phyloP scores from a whole-genome alignment of 2,888 invertebrate genomes.

The Gortyna flavago region DNA sequence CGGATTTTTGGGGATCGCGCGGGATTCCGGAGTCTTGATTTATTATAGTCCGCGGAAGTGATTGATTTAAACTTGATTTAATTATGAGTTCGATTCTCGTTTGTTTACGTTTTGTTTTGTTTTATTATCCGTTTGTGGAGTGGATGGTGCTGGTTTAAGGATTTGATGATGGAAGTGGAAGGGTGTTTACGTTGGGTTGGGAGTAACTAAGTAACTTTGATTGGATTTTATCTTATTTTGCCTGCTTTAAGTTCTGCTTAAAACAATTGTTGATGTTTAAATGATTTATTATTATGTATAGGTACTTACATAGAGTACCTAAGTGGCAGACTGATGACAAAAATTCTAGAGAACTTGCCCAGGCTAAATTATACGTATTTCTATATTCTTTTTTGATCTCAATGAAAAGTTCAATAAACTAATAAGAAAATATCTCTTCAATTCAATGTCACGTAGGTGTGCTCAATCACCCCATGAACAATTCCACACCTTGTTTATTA shows the following conservation, averaged over 20 bases:
- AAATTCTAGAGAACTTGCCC: too few relatives aligned
- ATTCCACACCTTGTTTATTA: neutral
- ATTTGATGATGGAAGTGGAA: conserved; percentile 9
- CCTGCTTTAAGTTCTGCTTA: neutral
- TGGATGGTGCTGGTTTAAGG: neutral
- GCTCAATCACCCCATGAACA: neutral
- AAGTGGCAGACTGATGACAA: neutral
- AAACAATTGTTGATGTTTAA: neutral
- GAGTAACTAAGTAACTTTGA: conserved; percentile 22
- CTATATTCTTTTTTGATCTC: neutral
- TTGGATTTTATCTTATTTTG: neutral
- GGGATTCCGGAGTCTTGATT: conserved; percentile 79
- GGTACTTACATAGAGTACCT: neutral
- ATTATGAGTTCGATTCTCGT: conserved; percentile 74
- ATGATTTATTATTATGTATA: neutral
- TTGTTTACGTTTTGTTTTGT: conserved; percentile 61
- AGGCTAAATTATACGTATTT: neutral
- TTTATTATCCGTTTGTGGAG: conserved; percentile 47
- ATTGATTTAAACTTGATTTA: conserved; percentile 82
- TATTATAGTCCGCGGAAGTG: conserved; percentile 76
- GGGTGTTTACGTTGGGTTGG: conserved; percentile 21
- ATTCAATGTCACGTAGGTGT: neutral
- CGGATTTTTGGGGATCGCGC: conserved; percentile 85
- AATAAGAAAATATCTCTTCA: neutral
- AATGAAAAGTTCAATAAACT: neutral